Base-by-base conservation (phyloP, 2,113 vertebrate genomes). In the Peromyscus californicus region DNA sequence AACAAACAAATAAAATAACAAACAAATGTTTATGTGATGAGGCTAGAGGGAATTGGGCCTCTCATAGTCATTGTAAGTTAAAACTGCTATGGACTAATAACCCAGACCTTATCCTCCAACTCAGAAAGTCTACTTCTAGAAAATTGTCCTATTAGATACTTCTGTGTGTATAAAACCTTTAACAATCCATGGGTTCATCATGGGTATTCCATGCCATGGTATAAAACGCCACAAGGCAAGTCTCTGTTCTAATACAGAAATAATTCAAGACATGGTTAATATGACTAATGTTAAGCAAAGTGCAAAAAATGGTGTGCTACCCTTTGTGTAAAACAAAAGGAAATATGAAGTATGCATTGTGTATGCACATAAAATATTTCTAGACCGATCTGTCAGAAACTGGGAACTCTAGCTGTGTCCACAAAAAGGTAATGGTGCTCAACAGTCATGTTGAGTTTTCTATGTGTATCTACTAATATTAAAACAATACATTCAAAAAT, bases 101-200 rank as follows among this genome's bases (percentile, higher is more conserved):
- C 78, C n/a, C 80, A 82, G 33, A 86, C 39, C 6, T 36, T 65
- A 94, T n/a, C 48, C 21, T 84, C 45, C 39, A 93, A 48, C 3
- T 86, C 57, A 87, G 69, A 3, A 33, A 70, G 82, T 89, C 51
- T 59, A 83, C 31, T 59, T 91, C 33, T 72, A 90, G 39, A 93
- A 92, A 89, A 78, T 39, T 42, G 33, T 90, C 80, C 86, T 57
- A 75, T 31, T 1, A 96, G 69, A 91, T 75, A n/a, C 63, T 61
- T 1, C 85, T 5, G 63, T 65, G 69, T 16, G 6, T 65, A 85
- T 51, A 48, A 72, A 92, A 70, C 42, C 1, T n/a, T 4, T 22
- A 89, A 95, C 10, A 79, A 65, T 13, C 3, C 36, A 69, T 86
- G 45, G 21, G 13, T 15, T 31, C 54, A 84, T 45, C 63, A 51